These are phyloP conservation scores for Dinoponera quadriceps DNA, from an alignment of 1,140 invertebrate genomes.

Conservation along the genomic window DNA sequence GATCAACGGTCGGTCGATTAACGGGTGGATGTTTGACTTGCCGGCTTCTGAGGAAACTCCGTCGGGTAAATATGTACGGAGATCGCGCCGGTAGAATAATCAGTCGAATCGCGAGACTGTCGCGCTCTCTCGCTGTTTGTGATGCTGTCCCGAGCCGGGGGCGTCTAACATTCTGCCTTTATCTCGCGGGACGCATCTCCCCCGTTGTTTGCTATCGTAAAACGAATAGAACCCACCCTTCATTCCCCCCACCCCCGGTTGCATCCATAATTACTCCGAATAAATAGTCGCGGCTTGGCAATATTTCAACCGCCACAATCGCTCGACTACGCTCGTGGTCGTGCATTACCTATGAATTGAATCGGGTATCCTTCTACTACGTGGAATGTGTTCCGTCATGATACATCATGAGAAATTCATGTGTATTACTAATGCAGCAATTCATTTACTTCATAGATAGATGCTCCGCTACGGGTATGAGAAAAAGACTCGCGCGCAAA, in stretches of 20 bases:
- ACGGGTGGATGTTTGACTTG: background rate
- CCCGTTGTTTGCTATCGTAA: slow-evolving; percentile 45
- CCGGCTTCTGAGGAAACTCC: background rate
- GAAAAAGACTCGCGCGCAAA: background rate
- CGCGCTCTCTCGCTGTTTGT: slow-evolving; percentile 23
- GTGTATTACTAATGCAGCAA: background rate
- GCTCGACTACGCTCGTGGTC: background rate
- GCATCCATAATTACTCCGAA: slow-evolving; percentile 53
- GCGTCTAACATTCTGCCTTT: slow-evolving; percentile 53
- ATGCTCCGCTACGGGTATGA: background rate
- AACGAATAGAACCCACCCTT: slow-evolving; percentile 35
- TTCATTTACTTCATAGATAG: background rate
- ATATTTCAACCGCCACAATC: background rate
- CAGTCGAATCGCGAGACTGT: slow-evolving; percentile 49
- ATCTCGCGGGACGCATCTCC: slow-evolving; percentile 32
- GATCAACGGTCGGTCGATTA: slow-evolving; percentile 42
- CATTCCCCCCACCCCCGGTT: background rate
- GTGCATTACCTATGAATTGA: slow-evolving; percentile 30
- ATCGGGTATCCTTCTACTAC: background rate
- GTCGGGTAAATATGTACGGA: slow-evolving; percentile 52
- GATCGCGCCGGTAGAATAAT: slow-evolving; percentile 50
- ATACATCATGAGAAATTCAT: slow-evolving; percentile 1
- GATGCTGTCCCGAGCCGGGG: slow-evolving; percentile 32
- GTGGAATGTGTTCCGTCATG: background rate
- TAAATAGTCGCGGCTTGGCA: slow-evolving; percentile 36